Evolutionary conservation across 2,797 vertebrate species (phyloP).

Genomic region (Coendou prehensilis): DNA sequence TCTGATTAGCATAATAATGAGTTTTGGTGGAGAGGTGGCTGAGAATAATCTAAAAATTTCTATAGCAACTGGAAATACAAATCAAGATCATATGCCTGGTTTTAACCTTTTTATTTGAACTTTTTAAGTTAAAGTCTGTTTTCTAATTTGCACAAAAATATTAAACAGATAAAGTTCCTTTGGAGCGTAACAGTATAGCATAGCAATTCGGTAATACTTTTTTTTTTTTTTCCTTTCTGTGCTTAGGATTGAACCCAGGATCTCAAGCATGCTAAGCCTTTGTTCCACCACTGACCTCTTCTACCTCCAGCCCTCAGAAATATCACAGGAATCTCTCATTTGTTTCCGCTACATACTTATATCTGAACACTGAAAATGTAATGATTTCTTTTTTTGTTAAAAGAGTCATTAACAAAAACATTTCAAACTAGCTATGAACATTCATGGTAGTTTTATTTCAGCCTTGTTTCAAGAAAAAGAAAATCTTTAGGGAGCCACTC

Average conservation of each 20-base stretch:
- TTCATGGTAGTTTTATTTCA: slow-evolving; percentile 39
- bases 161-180: slow-evolving; percentile 56
- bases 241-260: neutral
- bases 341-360: neutral
- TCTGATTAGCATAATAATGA: slow-evolving; percentile 58
- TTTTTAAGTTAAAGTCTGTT: slow-evolving; percentile 51
- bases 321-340: neutral
- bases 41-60: slow-evolving; percentile 11
- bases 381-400: slow-evolving; percentile 45
- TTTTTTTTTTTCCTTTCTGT: neutral
- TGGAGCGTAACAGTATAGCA: neutral
- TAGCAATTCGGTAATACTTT: neutral
- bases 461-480: neutral
- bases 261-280: neutral
- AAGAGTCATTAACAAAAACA: slow-evolving; percentile 40
- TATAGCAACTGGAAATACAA: slow-evolving; percentile 59
- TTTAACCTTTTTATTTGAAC: slow-evolving; percentile 48
- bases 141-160: slow-evolving; percentile 53
- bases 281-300: no score
- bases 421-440: slow-evolving; percentile 9
- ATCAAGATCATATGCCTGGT: neutral
- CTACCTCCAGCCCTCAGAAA: neutral
- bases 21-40: neutral
- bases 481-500: neutral
- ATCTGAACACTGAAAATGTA: slow-evolving; percentile 24